Base-by-base conservation (phyloP, 2,113 vertebrate genomes). In the Myrmophylax atrothorax region DNA sequence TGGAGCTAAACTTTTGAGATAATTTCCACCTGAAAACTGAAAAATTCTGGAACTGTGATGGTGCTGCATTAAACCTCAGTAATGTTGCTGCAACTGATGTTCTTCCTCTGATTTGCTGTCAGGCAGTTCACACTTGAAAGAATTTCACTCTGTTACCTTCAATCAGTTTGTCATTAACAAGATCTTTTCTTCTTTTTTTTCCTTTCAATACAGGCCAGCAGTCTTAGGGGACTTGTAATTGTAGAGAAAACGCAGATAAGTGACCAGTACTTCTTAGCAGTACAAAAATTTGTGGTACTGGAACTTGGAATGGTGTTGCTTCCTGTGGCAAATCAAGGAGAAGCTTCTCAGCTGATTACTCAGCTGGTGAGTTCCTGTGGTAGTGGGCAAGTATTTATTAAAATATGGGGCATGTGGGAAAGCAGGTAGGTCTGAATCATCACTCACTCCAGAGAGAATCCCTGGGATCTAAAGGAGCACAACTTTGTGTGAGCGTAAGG, bases 261-360 rank as follows among this genome's bases (percentile, higher is more conserved):
- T 42, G 97, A 98, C 67, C 99, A 99, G 88, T 99, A 99, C 96
- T 99, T 99, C 91, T 50, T 90, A 7, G 96, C 97, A 4, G 93
- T 99, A 64, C 99, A 99, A 97, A 99, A 98, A 87, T 98, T 99
- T 74, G 98, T 99, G 25, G 98, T 98, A 38, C 97, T 99, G 6
- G 98, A 99, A 50, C 98, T 99, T 12, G 99, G 99, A 42, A 97
- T 99, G 98, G 98, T 98, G 24, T 93, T 99, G 87, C 97, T 99
- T 89, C 99, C 99, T 5, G 96, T 99, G 69, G 80, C 97, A 52
- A 98, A 92, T 66, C 98, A 98, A 96, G 74, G 66, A 5, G 99
- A 99, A 96, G 99, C 99, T 7, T 97, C 98, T 15, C 98, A 99
- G 87, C 98, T 99, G 85, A 97, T 99, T 62, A 14, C 74, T 89